Conservation (phyloP, 1,140 invertebrate genomes). For the Acromyrmex heyeri region DNA sequence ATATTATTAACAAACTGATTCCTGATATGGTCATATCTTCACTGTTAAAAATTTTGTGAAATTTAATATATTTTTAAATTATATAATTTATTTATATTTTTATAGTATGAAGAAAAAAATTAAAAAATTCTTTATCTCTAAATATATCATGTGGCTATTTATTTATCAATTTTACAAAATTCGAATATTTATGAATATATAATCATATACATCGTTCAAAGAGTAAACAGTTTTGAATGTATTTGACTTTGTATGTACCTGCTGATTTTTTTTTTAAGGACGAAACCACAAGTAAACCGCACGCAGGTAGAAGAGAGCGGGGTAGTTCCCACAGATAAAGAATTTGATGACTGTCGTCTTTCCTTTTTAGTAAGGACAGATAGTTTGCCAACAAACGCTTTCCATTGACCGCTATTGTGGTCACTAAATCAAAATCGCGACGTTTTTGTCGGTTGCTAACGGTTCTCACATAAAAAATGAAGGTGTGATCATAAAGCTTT, state of each 20-base stretch:
- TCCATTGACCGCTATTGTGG: constrained; percentile 32
- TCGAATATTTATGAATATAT: not conserved
- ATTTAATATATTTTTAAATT: not conserved
- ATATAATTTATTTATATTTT: not conserved
- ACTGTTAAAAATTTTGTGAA: too few relatives aligned
- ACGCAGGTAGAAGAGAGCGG: constrained; percentile 19
- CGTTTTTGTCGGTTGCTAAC: constrained; percentile 17
- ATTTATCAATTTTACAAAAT: not conserved
- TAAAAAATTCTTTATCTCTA: too few relatives aligned
- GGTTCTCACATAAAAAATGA: constrained; percentile 7
- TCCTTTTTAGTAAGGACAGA: constrained; percentile 21
- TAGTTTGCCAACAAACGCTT: constrained; percentile 39
- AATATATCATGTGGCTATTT: not conserved
- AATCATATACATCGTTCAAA: not conserved
- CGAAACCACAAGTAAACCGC: not conserved
- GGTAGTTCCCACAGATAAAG: constrained; percentile 19
- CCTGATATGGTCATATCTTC: too few relatives aligned
- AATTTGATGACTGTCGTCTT: constrained; percentile 34
- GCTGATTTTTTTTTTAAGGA: not conserved
- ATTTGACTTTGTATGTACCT: not conserved
- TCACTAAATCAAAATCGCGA: constrained; percentile 42
- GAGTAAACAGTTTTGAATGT: not conserved
- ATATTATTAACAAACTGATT: too few relatives aligned
- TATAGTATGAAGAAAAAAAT: not conserved
- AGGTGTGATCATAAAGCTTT: constrained; percentile 29